Base-by-base conservation (phyloP, 2,797 vertebrate species). In the Diplodus sargus region DNA sequence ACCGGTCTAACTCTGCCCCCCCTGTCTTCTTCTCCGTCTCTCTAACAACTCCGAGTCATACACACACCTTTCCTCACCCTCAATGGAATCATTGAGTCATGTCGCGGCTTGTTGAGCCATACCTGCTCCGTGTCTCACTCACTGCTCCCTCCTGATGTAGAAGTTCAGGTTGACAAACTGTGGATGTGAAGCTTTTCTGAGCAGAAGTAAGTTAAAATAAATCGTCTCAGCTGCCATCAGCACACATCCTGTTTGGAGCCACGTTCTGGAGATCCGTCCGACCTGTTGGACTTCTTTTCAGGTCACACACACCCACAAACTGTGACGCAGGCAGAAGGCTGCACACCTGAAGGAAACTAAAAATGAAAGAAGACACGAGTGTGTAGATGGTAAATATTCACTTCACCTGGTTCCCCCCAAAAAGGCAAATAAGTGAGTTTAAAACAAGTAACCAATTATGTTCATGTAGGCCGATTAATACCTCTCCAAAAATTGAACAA, bases 271-370 rank as follows among this genome's bases (percentile, higher is more conserved):
- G 30, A 16, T 34, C 1, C 16, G 81, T 76, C 73, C 34, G 8
- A 92, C 93, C 88, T 75, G 91, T 86, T 62, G n/a, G 83, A 84
- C 89, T 66, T 59, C 79, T 86, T 90, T 69, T 51, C 0, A 66
- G 22, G 58, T 68, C 25, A 9, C 25, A 9, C 25, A 45, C 34
- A 48, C 51, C 16, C 65, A 18, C 51, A 22, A 8, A 20, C 57
- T 34, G 15, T 59, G 68, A 54, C 42, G 59, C 6, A 23, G 20
- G n/a, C 23, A 39, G 49, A 13, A 48, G 8, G 15, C 23, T 6
- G 8, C 52, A 43, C 34, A 9, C 34, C 34, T 8, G 9, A 39
- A 39, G 39, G 0, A 11, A 11, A 11, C 39, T 39, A 2, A 9
- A 39, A 11, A 34, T 39, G 39, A 39, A 39, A 10, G 39, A 39